Base-by-base conservation (phyloP, 2,797 vertebrate species). In the Yasuhikotakia modesta region DNA sequence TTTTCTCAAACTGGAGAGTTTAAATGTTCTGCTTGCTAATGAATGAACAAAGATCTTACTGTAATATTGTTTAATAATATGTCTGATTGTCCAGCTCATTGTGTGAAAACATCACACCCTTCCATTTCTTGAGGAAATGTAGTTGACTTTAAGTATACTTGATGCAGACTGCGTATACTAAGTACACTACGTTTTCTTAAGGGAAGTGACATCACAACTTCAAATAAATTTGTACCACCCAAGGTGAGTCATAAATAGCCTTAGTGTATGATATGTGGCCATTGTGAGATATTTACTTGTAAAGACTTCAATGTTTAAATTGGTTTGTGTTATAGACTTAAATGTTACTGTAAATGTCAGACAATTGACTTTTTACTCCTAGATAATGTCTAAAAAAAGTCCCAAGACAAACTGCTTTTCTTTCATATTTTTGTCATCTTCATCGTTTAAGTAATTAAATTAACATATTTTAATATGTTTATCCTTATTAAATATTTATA, bases 101-200 rank as follows among this genome's bases (percentile, higher is more conserved):
- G 32, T 72, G 14, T 71, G 35, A 17, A 50, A 61, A 48, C 81
- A 78, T 14, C 13, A 58, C 19, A 86, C 4, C 27, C 22, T 63
- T 63, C 83, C 83, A 84, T 87, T 52, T 88, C 86, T 88, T 92
- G 90, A 89, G 86, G 80, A 92, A 93, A 94, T 93, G 92, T 94
- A 94, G 93, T 93, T 87, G 91, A 93, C 92, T 93, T 90, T 83
- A 86, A 89, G 92, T 94, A 94, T 94, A 93, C 91, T 85, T 93
- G 24, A 75, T 86, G 81, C 84, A 85, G 63, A 87, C 50, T 83
- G 85, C 84, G 93, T 94, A 94, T 94, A 93, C 93, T 93, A 93
- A 94, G 93, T 93, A 91, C 89, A 93, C 92, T 94, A 93, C 90
- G 88, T 93, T 93, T 93, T 91, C 90, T 88, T 89, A 91, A 90